phyloP scores from a whole-genome alignment of 2,113 vertebrate species.

The Ammodytes dubius region DNA sequence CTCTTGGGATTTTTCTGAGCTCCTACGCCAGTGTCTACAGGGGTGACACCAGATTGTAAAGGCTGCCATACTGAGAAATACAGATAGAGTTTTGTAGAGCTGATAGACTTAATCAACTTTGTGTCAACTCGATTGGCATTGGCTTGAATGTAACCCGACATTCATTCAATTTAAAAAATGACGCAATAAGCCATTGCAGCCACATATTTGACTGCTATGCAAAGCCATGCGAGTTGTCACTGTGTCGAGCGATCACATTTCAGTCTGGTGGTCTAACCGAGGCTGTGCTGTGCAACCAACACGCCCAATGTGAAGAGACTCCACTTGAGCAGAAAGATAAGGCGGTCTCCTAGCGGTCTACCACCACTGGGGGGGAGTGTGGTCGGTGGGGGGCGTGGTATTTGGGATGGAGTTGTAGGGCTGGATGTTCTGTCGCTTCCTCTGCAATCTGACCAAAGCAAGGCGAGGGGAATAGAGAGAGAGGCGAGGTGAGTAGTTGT shows the following conservation, averaged over 20 bases:
- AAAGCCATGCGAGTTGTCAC: neutral
- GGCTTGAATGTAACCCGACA: too few species aligned
- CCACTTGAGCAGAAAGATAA: constrained; percentile 57
- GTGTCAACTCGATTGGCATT: too few species aligned
- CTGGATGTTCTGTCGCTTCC: constrained; percentile 47
- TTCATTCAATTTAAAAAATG: too few species aligned
- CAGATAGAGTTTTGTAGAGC: too few species aligned
- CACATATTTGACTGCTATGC: neutral
- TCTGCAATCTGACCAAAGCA: constrained; percentile 61
- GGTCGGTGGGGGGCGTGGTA: constrained; percentile 20
- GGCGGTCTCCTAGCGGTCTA: constrained; percentile 27
- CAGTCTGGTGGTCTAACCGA: constrained; percentile 26
- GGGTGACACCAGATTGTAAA: too few species aligned
- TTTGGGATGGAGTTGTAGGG: constrained; percentile 9
- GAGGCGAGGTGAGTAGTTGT: constrained; percentile 56
- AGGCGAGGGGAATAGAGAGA: constrained; percentile 32
- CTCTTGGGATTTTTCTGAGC: too few species aligned
- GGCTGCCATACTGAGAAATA: too few species aligned
- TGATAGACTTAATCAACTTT: too few species aligned
- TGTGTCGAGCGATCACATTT: constrained; percentile 49
- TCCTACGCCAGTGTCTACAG: too few species aligned
- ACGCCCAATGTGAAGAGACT: constrained; percentile 18
- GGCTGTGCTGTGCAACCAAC: constrained; percentile 3
- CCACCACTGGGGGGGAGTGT: constrained; percentile 18
- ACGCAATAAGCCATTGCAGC: neutral